phyloP scores from a whole-genome alignment of 2,888 invertebrate species.

The Polymixis flavicincta region DNA sequence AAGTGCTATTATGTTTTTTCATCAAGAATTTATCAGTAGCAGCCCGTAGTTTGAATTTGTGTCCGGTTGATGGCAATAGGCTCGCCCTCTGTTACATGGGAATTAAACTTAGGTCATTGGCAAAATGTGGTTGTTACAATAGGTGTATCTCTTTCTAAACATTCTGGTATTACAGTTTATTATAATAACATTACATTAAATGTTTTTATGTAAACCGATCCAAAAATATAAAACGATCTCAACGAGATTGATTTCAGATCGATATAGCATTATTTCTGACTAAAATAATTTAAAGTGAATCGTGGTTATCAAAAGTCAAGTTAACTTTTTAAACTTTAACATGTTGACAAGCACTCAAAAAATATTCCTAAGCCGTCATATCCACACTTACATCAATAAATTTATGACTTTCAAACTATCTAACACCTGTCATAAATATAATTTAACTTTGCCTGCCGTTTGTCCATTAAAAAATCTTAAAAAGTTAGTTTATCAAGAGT shows the following conservation, averaged over 20 bases:
- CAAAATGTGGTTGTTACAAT: too few species aligned
- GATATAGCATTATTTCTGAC: neutral
- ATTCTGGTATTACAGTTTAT: too few species aligned
- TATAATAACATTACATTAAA: too few species aligned
- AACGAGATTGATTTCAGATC: neutral
- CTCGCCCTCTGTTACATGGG: too few species aligned
- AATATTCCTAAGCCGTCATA: slow-evolving; percentile 1
- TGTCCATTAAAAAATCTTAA: slow-evolving; percentile 60
- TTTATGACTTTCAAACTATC: slow-evolving; percentile 19
- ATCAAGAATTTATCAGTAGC: too few species aligned
- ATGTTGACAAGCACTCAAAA: neutral
- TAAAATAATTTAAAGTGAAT: neutral
- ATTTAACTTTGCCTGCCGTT: slow-evolving; percentile 36
- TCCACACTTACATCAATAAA: neutral
- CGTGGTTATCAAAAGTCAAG: neutral
- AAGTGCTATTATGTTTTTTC: too few species aligned
- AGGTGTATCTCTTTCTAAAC: too few species aligned
- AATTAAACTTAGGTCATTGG: too few species aligned
- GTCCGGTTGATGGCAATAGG: too few species aligned
- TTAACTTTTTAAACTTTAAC: neutral
- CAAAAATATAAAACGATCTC: neutral
- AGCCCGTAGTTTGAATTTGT: too few species aligned
- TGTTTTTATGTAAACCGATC: too few species aligned
- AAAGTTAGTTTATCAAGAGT: slow-evolving; percentile 59
- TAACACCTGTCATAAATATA: slow-evolving; percentile 30